Conservation (phyloP, 2,888 invertebrate species). For the Agriopis leucophaearia region DNA sequence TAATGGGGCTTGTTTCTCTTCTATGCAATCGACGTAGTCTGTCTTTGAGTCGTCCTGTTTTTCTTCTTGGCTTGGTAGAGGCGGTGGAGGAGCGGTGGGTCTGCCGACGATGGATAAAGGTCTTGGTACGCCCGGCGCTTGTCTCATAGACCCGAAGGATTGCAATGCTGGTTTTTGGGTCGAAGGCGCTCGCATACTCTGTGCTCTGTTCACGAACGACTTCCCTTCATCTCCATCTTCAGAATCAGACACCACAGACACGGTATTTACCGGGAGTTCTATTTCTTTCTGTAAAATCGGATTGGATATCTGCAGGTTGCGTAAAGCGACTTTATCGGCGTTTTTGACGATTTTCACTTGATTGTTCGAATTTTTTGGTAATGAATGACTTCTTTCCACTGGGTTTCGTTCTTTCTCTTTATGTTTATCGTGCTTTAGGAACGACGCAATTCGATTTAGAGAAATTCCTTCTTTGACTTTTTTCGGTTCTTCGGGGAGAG, state of each 20-base stretch:
- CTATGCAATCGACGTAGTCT: conserved; percentile 93
- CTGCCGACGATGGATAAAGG: conserved; percentile 91
- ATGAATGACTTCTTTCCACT: conserved; percentile 84
- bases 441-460: conserved; percentile 91
- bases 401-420: conserved; percentile 83
- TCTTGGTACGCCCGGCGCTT: conserved; percentile 88
- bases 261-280: conserved; percentile 85
- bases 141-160: conserved; percentile 94
- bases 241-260: conserved; percentile 86
- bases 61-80: conserved; percentile 83
- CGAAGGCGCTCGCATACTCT: conserved; percentile 91
- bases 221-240: conserved; percentile 85
- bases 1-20: conserved; percentile 87
- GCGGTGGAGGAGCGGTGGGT: conserved; percentile 92
- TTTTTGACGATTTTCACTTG: conserved; percentile 87
- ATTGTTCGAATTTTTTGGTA: conserved; percentile 86
- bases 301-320: conserved; percentile 93
- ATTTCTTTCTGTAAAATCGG: conserved; percentile 92
- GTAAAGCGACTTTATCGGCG: conserved; percentile 89
- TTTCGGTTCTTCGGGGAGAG: conserved; percentile 82
- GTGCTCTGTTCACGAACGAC: conserved; percentile 90
- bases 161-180: conserved; percentile 88
- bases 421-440: conserved; percentile 88
- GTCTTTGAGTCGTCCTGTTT: conserved; percentile 66
- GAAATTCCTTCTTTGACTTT: conserved; percentile 87